These are phyloP conservation scores for Ophioderma brevispina DNA, from an alignment of 35 echinoderm and acorn worm species.

Conservation along the genomic window DNA sequence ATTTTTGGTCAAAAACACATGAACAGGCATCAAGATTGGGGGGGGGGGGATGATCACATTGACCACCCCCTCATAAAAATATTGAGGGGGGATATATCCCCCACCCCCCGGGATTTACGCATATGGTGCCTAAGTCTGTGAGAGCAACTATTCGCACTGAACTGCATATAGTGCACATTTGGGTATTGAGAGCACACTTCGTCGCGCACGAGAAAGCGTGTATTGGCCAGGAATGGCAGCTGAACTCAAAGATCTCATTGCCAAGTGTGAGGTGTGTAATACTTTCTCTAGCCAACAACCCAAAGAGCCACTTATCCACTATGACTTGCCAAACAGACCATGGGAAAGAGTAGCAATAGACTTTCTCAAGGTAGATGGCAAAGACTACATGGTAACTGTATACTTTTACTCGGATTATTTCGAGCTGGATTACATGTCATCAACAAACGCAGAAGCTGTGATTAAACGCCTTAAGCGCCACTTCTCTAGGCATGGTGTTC, in stretches of 20 bases:
- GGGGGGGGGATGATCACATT: too few species aligned
- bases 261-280: constrained; percentile 32
- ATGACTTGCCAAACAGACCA: constrained; percentile 30
- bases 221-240: constrained; percentile 57
- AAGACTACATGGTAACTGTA: constrained; percentile 14
- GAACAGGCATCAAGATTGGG: too few species aligned
- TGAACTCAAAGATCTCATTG: constrained; percentile 38
- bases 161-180: constrained; percentile 54
- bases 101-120: constrained; percentile 39
- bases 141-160: constrained; percentile 31
- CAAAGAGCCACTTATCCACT: neutral
- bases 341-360: constrained; percentile 9
- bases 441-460: constrained; percentile 34
- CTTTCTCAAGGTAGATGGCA: neutral
- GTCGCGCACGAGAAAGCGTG: constrained; percentile 51
- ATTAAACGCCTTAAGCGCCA: constrained; percentile 45
- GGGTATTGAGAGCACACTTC: constrained; percentile 38
- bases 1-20: too few species aligned
- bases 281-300: neutral
- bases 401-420: constrained; percentile 48
- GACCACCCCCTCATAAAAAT: too few species aligned
- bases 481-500: constrained; percentile 42
- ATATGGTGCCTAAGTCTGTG: neutral
- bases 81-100: too few species aligned
- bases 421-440: constrained; percentile 2